Conservation (phyloP, 2,113 vertebrate genomes). For the Toxotes jaculatrix region DNA sequence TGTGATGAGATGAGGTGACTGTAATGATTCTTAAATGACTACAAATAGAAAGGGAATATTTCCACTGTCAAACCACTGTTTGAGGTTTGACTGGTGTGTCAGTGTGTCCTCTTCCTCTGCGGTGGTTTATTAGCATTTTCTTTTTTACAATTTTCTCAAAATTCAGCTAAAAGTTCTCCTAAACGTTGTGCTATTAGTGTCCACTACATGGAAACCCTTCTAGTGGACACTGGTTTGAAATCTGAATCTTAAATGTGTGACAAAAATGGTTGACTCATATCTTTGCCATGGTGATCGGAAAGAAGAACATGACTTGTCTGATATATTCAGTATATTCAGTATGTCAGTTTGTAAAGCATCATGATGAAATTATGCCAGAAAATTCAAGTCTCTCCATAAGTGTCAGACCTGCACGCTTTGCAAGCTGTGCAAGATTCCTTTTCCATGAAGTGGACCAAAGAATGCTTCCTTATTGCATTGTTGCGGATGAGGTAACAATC, state of each 20-base stretch:
- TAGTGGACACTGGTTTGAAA: too few species aligned
- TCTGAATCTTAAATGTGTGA: too few species aligned
- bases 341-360: neutral
- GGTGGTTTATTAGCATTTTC: neutral
- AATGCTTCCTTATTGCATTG: too few species aligned
- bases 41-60: neutral
- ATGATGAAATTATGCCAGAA: neutral
- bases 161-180: neutral
- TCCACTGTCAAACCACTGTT: neutral
- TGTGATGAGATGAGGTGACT: neutral
- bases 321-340: neutral
- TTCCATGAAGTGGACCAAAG: too few species aligned
- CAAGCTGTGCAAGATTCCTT: slow-evolving; percentile 31
- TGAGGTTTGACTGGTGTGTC: neutral
- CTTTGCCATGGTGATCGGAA: neutral
- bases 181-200: neutral
- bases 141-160: neutral
- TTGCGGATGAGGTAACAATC: neutral
- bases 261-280: too few species aligned
- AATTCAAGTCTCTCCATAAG: neutral
- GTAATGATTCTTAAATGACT: neutral
- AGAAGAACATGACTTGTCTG: neutral
- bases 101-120: neutral
- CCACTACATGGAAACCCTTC: neutral
- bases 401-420: neutral